phyloP scores from a whole-genome alignment of 2,888 invertebrate species.

The Ectemnius cavifrons region DNA sequence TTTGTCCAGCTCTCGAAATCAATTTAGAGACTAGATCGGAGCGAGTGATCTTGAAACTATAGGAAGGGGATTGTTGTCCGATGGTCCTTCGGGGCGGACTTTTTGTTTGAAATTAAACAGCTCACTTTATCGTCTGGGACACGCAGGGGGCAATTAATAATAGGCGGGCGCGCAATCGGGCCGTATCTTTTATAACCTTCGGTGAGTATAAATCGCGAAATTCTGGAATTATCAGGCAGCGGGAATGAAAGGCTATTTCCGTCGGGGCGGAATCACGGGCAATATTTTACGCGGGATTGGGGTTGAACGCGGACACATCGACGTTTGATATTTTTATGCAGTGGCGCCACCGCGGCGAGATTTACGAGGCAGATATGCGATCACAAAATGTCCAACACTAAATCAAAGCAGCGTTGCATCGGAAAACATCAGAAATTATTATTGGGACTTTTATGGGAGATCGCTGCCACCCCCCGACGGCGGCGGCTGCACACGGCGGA shows the following conservation, averaged over 20 bases:
- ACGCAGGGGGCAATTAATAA: conserved; percentile 59
- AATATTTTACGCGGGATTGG: conserved; percentile 77
- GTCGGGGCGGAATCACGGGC: conserved; percentile 69
- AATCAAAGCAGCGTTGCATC: conserved; percentile 76
- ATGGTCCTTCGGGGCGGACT: conserved; percentile 56
- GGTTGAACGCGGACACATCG: conserved; percentile 74
- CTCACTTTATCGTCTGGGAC: conserved; percentile 57
- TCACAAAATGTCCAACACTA: conserved; percentile 78
- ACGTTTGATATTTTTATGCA: conserved; percentile 78
- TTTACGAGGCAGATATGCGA: conserved; percentile 79
- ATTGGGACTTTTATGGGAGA: conserved; percentile 78
- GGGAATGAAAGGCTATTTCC: conserved; percentile 70
- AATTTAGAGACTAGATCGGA: conserved; percentile 54
- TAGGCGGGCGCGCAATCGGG: conserved; percentile 59
- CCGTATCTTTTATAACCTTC: conserved; percentile 62
- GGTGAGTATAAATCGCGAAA: conserved; percentile 63
- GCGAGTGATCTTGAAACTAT: conserved; percentile 58
- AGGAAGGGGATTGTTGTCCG: conserved; percentile 40
- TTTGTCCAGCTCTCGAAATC: conserved; percentile 23
- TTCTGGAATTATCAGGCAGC: conserved; percentile 65
- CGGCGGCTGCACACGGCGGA: not conserved
- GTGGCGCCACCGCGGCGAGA: conserved; percentile 75
- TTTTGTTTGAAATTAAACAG: conserved; percentile 57
- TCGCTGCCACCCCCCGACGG: conserved; percentile 29
- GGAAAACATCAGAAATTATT: conserved; percentile 79